Conservation (phyloP, 2,113 vertebrate species). For the Pituophis catenifer region DNA sequence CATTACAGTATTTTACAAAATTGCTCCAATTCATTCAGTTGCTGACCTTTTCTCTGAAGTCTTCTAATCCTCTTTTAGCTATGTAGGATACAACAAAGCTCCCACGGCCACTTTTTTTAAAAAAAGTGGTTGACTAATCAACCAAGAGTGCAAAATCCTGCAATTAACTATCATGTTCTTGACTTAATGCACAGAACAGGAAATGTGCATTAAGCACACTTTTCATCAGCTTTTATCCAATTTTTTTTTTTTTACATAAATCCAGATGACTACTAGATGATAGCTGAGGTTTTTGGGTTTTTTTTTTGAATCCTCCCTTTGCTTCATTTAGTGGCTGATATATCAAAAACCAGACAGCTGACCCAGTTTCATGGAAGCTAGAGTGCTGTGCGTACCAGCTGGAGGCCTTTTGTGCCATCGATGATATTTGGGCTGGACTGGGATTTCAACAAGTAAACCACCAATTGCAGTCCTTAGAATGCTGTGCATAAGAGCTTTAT, state of each 20-base stretch:
- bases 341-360: neutral
- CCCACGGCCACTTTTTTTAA: neutral
- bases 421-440: neutral
- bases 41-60: neutral
- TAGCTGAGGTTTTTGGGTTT: neutral
- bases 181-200: neutral
- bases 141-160: neutral
- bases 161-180: neutral
- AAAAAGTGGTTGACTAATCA: neutral
- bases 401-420: neutral
- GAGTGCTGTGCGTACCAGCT: neutral
- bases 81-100: neutral
- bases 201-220: neutral
- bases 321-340: neutral
- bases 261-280: neutral
- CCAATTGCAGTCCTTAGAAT: neutral
- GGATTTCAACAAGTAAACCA: neutral
- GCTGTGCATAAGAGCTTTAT: neutral
- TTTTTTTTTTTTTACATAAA: neutral
- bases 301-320: neutral
- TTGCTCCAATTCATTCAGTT: neutral
- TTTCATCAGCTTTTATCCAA: neutral
- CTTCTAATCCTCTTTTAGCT: neutral
- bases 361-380: neutral
- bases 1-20: neutral